These are phyloP conservation scores for Phoenoteleia sp. DNA, from an alignment of 2,888 invertebrate species.

Conservation along the genomic window DNA sequence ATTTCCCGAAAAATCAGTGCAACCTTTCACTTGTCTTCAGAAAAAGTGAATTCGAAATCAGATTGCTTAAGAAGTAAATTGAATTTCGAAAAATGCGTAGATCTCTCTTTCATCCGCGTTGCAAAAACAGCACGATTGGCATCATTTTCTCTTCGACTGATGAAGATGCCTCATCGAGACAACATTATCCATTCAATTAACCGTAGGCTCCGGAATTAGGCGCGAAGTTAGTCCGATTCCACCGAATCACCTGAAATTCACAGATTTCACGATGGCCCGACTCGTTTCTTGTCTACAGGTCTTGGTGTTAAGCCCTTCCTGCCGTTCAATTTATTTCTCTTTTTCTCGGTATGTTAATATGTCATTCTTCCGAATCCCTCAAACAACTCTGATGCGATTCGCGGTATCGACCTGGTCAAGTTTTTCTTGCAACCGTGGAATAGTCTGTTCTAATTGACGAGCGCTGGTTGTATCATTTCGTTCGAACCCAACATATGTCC, in stretches of 20 bases:
- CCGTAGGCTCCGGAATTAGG: constrained; percentile 73
- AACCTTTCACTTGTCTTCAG: not conserved
- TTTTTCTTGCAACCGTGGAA: constrained; percentile 80
- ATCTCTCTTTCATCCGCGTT: constrained; percentile 23
- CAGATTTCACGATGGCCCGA: constrained; percentile 76
- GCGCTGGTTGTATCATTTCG: constrained; percentile 62
- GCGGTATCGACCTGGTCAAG: constrained; percentile 79
- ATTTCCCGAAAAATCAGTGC: constrained; percentile 23
- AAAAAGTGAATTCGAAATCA: constrained; percentile 49
- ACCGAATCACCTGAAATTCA: constrained; percentile 76
- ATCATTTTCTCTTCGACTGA: constrained; percentile 44
- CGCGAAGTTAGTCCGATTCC: constrained; percentile 79
- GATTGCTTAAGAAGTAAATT: constrained; percentile 39
- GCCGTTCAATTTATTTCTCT: constrained; percentile 35
- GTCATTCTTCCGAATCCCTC: constrained; percentile 81
- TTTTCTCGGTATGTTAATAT: constrained; percentile 81
- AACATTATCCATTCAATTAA: constrained; percentile 77
- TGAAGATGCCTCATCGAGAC: constrained; percentile 74
- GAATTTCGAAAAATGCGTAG: constrained; percentile 44
- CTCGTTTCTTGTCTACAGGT: constrained; percentile 72
- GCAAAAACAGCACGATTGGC: constrained; percentile 13
- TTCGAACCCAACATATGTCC: constrained; percentile 80
- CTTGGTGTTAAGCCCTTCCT: constrained; percentile 35
- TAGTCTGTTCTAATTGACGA: constrained; percentile 84
- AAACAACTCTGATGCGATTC: constrained; percentile 76